A percentile compares a stretch with the other conserved stretches of the same genome.
Evolutionary conservation across 2,888 invertebrate species (phyloP).

Genomic region (Alentia gelatinosa): DNA sequence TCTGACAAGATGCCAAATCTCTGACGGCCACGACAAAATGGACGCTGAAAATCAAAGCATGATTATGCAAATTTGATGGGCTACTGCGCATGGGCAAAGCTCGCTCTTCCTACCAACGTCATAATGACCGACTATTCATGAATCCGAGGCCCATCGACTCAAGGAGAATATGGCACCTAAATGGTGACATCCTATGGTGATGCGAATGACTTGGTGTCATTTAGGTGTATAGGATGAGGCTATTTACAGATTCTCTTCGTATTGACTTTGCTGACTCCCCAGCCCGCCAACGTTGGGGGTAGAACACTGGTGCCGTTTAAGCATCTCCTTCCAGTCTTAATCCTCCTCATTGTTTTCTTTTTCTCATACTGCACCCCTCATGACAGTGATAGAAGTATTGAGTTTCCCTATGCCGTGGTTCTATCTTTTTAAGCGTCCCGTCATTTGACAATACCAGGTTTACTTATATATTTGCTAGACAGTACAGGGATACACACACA

Average conservation of each 20-base stretch:
- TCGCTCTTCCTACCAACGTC: neutral
- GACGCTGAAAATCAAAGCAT: neutral
- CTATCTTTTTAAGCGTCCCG: too few relatives aligned
- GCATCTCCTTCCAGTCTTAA: neutral
- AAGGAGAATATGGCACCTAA: neutral
- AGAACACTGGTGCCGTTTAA: neutral
- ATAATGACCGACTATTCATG: slow-evolving; percentile 27
- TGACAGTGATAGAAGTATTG: too few relatives aligned
- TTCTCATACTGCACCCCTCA: too few relatives aligned
- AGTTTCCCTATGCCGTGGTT: too few relatives aligned
- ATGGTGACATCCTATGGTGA: neutral
- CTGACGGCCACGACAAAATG: neutral
- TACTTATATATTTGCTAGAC: too few relatives aligned
- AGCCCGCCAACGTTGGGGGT: too few relatives aligned
- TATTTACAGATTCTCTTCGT: neutral
- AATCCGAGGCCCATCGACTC: neutral
- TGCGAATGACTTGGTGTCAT: neutral
- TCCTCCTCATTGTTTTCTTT: neutral
- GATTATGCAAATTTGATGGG: neutral
- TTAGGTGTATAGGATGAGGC: neutral
- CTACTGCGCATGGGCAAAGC: neutral
- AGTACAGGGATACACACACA: too few relatives aligned
- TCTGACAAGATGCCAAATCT: too few relatives aligned
- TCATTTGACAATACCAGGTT: too few relatives aligned
- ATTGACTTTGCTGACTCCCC: slow-evolving; percentile 1